These are phyloP conservation scores for Calycopis cecrops DNA, from an alignment of 1,140 invertebrate genomes.

Conservation along the genomic window DNA sequence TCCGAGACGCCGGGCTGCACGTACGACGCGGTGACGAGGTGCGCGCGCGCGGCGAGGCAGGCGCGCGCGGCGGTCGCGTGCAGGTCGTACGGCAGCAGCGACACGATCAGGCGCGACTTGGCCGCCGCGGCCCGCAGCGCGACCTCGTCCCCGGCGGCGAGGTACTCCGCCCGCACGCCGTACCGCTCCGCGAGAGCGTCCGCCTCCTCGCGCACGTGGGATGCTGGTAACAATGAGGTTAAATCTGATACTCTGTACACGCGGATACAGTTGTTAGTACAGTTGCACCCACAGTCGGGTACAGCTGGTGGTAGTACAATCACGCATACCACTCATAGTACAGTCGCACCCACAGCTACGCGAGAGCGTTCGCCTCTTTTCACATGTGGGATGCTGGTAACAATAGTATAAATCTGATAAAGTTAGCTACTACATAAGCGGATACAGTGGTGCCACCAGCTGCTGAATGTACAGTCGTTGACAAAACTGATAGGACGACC, in stretches of 20 bases:
- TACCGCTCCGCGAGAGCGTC: constrained; percentile 87
- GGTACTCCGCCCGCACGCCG: constrained; percentile 87
- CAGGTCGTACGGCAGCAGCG: constrained; percentile 93
- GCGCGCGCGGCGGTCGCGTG: constrained; percentile 90
- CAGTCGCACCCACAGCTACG: too few species aligned
- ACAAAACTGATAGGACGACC: too few species aligned
- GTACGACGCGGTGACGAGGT: constrained; percentile 98
- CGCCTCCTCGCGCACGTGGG: constrained; percentile 91
- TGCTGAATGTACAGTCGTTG: too few species aligned
- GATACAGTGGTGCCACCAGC: too few species aligned
- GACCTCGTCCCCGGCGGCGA: constrained; percentile 85
- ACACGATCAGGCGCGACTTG: constrained; percentile 78
- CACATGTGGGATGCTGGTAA: too few species aligned
- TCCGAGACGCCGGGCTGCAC: constrained; percentile 88
- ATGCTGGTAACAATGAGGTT: constrained; percentile 82
- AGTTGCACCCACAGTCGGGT: too few species aligned
- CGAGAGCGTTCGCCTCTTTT: too few species aligned
- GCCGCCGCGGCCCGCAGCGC: constrained; percentile 52
- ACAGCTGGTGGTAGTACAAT: too few species aligned
- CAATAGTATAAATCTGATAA: too few species aligned
- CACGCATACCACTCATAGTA: too few species aligned
- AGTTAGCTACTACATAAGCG: too few species aligned
- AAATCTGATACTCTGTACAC: constrained; percentile 83
- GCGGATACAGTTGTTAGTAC: not conserved
- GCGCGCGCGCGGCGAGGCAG: constrained; percentile 89